phyloP scores from a whole-genome alignment of 2,888 invertebrate genomes.

The Conchocele bisecta region DNA sequence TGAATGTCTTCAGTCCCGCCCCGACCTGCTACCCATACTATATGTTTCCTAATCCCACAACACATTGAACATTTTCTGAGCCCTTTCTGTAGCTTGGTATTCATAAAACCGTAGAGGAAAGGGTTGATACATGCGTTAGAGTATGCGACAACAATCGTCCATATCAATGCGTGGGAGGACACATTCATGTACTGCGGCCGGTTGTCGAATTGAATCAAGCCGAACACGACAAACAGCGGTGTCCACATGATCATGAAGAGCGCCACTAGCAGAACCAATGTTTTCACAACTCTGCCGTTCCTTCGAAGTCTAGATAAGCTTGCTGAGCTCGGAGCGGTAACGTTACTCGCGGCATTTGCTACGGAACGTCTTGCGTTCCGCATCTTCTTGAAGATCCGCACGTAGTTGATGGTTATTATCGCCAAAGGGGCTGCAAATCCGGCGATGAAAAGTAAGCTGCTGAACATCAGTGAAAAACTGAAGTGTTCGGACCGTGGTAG shows the following conservation, averaged over 20 bases:
- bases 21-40: too few species aligned
- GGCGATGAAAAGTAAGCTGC: conserved; percentile 35
- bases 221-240: conserved; percentile 67
- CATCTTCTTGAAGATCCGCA: conserved; percentile 62
- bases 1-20: too few species aligned
- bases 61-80: too few species aligned
- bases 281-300: conserved; percentile 64
- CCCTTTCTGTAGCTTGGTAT: conserved; percentile 43
- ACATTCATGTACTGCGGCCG: conserved; percentile 44
- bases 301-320: conserved; percentile 26
- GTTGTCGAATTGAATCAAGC: conserved; percentile 64
- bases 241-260: conserved; percentile 69
- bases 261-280: conserved; percentile 65
- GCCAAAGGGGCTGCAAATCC: conserved; percentile 62
- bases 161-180: conserved; percentile 63
- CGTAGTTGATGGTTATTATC: conserved; percentile 63
- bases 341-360: not conserved
- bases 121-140: conserved; percentile 71
- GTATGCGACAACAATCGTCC: conserved; percentile 58
- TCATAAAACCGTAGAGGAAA: conserved; percentile 69
- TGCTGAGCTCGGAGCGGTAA: not conserved
- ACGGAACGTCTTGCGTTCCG: conserved; percentile 51
- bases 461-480: conserved; percentile 53
- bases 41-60: too few species aligned
- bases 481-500: conserved; percentile 62